Evolutionary conservation across 2,797 vertebrate genomes (phyloP).

Genomic region (Nyctalus aviator): DNA sequence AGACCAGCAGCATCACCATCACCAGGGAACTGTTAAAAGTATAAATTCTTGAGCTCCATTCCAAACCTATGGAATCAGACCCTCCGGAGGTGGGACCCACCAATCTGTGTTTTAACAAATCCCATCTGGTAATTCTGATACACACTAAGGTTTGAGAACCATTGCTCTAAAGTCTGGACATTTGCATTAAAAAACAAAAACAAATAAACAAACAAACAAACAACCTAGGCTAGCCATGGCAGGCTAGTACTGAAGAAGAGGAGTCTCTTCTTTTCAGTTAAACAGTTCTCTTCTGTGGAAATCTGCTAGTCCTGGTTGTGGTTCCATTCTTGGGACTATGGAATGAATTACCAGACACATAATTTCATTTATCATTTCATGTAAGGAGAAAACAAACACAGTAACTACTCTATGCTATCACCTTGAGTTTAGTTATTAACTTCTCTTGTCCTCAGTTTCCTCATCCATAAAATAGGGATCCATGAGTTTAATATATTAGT

Average conservation of each 20-base stretch:
- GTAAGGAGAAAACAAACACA: slow-evolving; percentile 5
- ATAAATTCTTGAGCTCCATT: background rate
- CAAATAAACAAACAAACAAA: background rate
- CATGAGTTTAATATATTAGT: slow-evolving; percentile 4
- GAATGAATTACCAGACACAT: background rate
- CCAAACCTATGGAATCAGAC: background rate
- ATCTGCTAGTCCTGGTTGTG: background rate
- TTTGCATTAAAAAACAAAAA: background rate
- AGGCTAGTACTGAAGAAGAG: background rate
- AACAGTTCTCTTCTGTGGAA: slow-evolving; percentile 7
- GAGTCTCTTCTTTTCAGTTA: slow-evolving; percentile 19
- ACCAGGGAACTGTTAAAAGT: background rate
- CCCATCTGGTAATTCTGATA: background rate
- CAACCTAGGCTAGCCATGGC: background rate
- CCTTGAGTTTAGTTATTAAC: slow-evolving; percentile 16
- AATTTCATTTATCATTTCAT: slow-evolving; percentile 26
- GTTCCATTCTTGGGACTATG: background rate
- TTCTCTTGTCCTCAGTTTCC: slow-evolving; percentile 7
- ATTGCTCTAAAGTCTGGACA: background rate
- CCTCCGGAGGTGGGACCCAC: background rate
- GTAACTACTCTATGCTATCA: background rate
- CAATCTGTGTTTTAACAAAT: background rate
- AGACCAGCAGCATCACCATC: background rate
- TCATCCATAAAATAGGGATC: background rate
- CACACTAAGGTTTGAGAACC: background rate